Evolutionary conservation across 2,888 invertebrate species (phyloP).

Genomic region (Plebejus argus): DNA sequence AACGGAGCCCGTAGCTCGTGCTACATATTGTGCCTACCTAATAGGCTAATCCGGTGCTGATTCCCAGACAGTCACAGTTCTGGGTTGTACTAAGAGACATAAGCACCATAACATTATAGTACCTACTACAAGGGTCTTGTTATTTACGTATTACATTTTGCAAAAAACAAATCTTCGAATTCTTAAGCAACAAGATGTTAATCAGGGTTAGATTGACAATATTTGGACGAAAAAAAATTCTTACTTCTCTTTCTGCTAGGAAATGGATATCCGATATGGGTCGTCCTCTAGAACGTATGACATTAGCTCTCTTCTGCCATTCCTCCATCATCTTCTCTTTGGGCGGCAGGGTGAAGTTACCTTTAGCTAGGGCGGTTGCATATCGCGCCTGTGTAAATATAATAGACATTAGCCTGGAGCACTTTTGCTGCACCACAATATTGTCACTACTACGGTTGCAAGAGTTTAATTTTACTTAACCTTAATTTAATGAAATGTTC

Average conservation of each 20-base stretch:
- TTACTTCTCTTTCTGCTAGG: conserved; percentile 65
- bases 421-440: neutral
- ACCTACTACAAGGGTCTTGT: no score
- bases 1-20: neutral
- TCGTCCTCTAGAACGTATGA: conserved; percentile 52
- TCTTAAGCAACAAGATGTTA: neutral
- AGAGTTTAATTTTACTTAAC: no score
- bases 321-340: conserved; percentile 64
- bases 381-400: conserved; percentile 61
- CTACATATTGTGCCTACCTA: neutral
- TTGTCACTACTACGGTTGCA: no score
- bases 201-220: neutral
- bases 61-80: no score
- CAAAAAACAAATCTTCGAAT: neutral
- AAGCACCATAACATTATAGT: no score
- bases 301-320: conserved; percentile 60
- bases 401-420: neutral
- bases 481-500: no score
- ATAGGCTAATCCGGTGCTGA: neutral
- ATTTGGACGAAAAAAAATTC: conserved; percentile 9
- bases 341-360: conserved; percentile 66
- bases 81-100: no score
- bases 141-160: no score
- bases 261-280: conserved; percentile 62
- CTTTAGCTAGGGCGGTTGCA: conserved; percentile 61